Percentiles rank a stretch among this genome's conserved stretches.
These are phyloP conservation scores for Dryobota labecula DNA, from an alignment of 2,888 invertebrate species.

Conservation along the genomic window DNA sequence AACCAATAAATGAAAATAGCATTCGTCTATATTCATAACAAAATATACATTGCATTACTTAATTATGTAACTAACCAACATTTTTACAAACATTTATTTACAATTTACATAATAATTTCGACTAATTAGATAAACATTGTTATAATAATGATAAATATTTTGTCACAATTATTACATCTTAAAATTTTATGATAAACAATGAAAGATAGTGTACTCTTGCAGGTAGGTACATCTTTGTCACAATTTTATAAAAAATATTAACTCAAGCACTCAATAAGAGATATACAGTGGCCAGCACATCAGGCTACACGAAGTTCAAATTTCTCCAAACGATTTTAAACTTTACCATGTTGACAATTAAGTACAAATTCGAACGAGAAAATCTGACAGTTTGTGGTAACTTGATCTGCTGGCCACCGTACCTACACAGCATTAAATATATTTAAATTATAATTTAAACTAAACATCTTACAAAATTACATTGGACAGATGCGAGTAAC, in stretches of 20 bases:
- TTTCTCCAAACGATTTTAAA: too few species aligned
- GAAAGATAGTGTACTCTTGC: slow-evolving; percentile 26
- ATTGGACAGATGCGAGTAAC: slow-evolving; percentile 32
- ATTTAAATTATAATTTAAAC: slow-evolving; percentile 18
- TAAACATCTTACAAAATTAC: slow-evolving; percentile 13
- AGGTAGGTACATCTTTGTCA: slow-evolving; percentile 47
- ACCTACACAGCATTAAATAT: background rate
- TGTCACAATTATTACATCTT: slow-evolving; percentile 51
- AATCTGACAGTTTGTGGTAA: too few species aligned
- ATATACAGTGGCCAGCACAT: too few species aligned
- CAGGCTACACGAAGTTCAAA: too few species aligned
- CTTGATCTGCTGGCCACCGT: too few species aligned
- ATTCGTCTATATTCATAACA: slow-evolving; percentile 71
- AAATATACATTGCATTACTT: slow-evolving; percentile 73
- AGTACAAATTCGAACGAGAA: too few species aligned
- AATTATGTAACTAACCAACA: slow-evolving; percentile 57
- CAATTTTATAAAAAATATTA: slow-evolving; percentile 13
- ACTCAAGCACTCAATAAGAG: background rate
- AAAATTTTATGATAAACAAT: slow-evolving; percentile 49
- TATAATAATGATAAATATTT: slow-evolving; percentile 42
- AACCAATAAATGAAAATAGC: slow-evolving; percentile 51
- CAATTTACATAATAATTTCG: slow-evolving; percentile 61
- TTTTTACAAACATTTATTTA: slow-evolving; percentile 64
- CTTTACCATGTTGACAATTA: too few species aligned
- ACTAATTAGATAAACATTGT: slow-evolving; percentile 43